Conservation (phyloP, 1,140 invertebrate genomes). For the Protaetia brevitarsis region DNA sequence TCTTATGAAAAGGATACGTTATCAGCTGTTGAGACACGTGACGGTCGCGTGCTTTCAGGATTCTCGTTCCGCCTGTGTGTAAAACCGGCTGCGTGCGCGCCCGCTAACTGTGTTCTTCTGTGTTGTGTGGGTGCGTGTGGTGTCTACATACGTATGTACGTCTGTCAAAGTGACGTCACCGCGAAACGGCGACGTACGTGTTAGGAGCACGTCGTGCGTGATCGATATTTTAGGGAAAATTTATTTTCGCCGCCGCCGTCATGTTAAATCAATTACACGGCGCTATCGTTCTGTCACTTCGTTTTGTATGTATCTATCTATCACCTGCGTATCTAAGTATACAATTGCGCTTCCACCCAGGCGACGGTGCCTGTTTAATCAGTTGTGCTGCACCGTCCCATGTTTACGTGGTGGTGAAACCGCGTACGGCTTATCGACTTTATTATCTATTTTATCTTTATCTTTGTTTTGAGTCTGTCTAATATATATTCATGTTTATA, state of each 20-base stretch:
- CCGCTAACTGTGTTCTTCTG: neutral
- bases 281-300: neutral
- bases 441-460: neutral
- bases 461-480: neutral
- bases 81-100: neutral
- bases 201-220: slow-evolving; percentile 3
- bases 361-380: neutral
- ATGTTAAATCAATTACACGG: slow-evolving; percentile 6
- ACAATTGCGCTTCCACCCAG: no score
- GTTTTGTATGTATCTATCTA: neutral
- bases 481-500: neutral
- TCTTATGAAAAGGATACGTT: slow-evolving; percentile 5
- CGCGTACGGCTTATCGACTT: neutral
- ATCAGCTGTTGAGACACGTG: slow-evolving; percentile 13
- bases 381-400: neutral
- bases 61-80: neutral
- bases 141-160: no score
- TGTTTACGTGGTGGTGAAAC: neutral
- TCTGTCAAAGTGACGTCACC: slow-evolving; percentile 13
- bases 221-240: slow-evolving; percentile 17
- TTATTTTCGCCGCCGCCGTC: neutral
- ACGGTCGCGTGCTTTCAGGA: slow-evolving; percentile 8
- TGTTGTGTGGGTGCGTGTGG: neutral
- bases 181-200: slow-evolving; percentile 2
- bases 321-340: no score